phyloP scores from a whole-genome alignment of 2,113 vertebrate species.

The Gymnarchus niloticus region DNA sequence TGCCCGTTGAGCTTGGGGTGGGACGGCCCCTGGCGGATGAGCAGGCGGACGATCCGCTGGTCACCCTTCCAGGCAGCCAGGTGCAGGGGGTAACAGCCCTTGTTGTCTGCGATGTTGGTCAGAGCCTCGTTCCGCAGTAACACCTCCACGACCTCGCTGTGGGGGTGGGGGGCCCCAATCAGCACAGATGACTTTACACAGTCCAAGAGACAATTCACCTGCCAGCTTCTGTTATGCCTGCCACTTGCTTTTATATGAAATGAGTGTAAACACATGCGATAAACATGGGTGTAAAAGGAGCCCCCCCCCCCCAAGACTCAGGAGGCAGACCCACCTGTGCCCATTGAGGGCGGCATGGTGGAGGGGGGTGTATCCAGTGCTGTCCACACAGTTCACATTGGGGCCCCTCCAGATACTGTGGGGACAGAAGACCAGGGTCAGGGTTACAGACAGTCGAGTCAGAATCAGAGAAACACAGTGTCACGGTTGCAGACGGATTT shows the following conservation, averaged over 20 bases:
- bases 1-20: conserved; percentile 94
- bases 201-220: no score
- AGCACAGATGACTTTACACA: background rate
- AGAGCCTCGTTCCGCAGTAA: conserved; percentile 89
- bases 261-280: background rate
- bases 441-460: conserved; percentile 5
- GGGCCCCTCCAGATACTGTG: conserved; percentile 94
- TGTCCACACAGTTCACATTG: conserved; percentile 97
- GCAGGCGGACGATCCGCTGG: conserved; percentile 84
- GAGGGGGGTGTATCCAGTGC: conserved; percentile 91
- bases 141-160: conserved; percentile 87
- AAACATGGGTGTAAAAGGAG: no score
- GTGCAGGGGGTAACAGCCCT: conserved; percentile 95
- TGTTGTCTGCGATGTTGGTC: conserved; percentile 92
- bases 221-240: no score
- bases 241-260: no score
- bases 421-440: conserved; percentile 39
- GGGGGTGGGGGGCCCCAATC: background rate
- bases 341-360: conserved; percentile 94
- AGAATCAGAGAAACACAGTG: background rate
- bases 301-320: background rate
- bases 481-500: background rate
- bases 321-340: conserved; percentile 73
- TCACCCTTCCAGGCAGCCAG: conserved; percentile 97
- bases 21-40: conserved; percentile 92